Percentiles rank a stretch among this genome's conserved stretches.
Evolutionary conservation across 1,140 invertebrate species (phyloP).

Genomic region (Mylabris phalerata): DNA sequence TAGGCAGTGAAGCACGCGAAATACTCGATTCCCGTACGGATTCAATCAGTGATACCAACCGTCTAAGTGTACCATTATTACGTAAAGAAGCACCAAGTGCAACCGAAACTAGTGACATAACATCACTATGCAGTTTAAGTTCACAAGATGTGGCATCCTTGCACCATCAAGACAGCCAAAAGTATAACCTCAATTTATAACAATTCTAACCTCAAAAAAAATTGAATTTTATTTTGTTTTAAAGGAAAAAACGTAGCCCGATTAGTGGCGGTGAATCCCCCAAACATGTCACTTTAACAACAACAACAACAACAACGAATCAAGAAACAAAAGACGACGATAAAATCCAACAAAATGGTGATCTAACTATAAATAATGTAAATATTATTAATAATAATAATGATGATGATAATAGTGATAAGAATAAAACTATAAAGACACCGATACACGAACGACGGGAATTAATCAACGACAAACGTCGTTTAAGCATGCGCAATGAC

Average conservation of each 20-base stretch:
- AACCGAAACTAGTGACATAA: conserved; percentile 52
- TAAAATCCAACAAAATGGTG: conserved; percentile 19
- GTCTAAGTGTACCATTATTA: conserved; percentile 37
- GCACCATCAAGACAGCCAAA: conserved; percentile 46
- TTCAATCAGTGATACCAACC: conserved; percentile 36
- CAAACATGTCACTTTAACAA: conserved; percentile 11
- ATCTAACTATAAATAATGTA: neutral
- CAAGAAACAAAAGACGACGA: conserved; percentile 17
- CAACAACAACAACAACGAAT: conserved; percentile 6
- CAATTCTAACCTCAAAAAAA: neutral
- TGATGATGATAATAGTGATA: too few relatives aligned
- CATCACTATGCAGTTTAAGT: conserved; percentile 51
- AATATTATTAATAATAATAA: too few relatives aligned
- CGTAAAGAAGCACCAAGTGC: conserved; percentile 37
- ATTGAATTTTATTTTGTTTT: conserved; percentile 11
- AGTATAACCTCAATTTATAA: conserved; percentile 27
- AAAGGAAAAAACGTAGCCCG: conserved; percentile 19
- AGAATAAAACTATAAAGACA: conserved; percentile 8
- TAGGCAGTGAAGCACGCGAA: conserved; percentile 48
- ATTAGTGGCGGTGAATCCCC: conserved; percentile 19
- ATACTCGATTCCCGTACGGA: conserved; percentile 35
- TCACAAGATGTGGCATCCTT: conserved; percentile 49
- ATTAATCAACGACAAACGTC: conserved; percentile 19
- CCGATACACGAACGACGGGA: conserved; percentile 26
- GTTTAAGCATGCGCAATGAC: conserved; percentile 12